These are phyloP conservation scores for Notarius quadriscutis DNA, from an alignment of 2,113 vertebrate species.

Conservation along the genomic window DNA sequence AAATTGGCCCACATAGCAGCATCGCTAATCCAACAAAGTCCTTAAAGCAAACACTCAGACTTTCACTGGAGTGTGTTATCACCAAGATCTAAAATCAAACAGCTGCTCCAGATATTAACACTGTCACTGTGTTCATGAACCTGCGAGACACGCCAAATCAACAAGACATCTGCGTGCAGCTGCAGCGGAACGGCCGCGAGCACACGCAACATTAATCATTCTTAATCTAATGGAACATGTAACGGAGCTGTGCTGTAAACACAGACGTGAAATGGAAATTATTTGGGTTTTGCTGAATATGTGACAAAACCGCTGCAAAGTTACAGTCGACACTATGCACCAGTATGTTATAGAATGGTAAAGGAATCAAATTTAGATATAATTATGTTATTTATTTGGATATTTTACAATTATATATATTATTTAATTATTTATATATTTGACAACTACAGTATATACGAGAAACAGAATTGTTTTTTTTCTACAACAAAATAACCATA, in stretches of 20 bases:
- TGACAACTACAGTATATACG: no score
- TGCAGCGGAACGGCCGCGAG: neutral
- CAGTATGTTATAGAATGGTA: neutral
- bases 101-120: slow-evolving; percentile 25
- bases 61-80: neutral
- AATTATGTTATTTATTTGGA: no score
- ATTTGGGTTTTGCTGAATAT: neutral
- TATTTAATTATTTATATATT: no score
- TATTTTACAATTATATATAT: no score
- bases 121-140: slow-evolving; percentile 1
- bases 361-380: neutral
- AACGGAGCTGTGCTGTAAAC: neutral
- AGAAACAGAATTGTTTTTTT: no score
- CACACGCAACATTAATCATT: neutral
- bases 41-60: slow-evolving; percentile 31
- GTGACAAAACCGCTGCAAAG: neutral
- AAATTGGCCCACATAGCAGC: neutral
- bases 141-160: neutral
- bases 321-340: neutral
- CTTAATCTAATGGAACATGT: neutral
- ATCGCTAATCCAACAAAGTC: slow-evolving; percentile 44
- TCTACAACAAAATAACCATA: no score
- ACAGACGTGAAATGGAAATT: neutral
- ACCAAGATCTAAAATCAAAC: neutral
- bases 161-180: neutral